Conservation (phyloP, 2,888 invertebrate species). For the Elysia crispata region DNA sequence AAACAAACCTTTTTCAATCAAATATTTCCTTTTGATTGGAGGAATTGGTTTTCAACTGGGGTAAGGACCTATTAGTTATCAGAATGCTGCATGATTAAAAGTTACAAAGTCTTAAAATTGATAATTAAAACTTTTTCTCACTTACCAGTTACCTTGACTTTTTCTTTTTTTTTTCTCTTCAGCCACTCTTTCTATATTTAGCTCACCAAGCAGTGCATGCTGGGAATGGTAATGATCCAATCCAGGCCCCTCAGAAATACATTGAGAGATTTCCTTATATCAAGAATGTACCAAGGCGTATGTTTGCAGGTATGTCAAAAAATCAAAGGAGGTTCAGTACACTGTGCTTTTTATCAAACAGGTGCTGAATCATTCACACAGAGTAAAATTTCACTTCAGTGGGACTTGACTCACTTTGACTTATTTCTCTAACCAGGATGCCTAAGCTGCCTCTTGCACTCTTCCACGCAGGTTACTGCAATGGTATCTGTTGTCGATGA, state of each 20-base stretch:
- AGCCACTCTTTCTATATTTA: slow-evolving; percentile 66
- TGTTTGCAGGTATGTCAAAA: slow-evolving; percentile 86
- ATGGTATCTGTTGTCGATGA: too few species aligned
- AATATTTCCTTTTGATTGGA: too few species aligned
- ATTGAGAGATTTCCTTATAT: slow-evolving; percentile 85
- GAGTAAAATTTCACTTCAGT: too few species aligned
- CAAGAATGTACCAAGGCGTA: slow-evolving; percentile 83
- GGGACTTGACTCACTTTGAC: too few species aligned
- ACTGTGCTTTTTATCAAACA: too few species aligned
- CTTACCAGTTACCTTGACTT: background rate
- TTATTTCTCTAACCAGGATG: too few species aligned
- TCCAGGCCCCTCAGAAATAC: slow-evolving; percentile 86
- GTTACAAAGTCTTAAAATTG: background rate
- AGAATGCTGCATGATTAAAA: background rate
- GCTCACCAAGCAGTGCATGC: slow-evolving; percentile 86
- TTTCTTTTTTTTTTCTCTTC: slow-evolving; percentile 22
- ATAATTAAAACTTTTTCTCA: background rate
- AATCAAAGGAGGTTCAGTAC: background rate
- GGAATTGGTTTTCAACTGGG: too few species aligned
- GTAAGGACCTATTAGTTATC: background rate
- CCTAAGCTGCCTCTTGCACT: too few species aligned
- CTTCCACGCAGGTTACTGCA: too few species aligned
- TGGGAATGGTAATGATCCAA: slow-evolving; percentile 86
- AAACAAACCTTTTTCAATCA: too few species aligned
- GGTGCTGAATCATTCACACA: too few species aligned